These are phyloP conservation scores for Melanocharis versteri DNA, from an alignment of 2,113 vertebrate species.

Conservation along the genomic window DNA sequence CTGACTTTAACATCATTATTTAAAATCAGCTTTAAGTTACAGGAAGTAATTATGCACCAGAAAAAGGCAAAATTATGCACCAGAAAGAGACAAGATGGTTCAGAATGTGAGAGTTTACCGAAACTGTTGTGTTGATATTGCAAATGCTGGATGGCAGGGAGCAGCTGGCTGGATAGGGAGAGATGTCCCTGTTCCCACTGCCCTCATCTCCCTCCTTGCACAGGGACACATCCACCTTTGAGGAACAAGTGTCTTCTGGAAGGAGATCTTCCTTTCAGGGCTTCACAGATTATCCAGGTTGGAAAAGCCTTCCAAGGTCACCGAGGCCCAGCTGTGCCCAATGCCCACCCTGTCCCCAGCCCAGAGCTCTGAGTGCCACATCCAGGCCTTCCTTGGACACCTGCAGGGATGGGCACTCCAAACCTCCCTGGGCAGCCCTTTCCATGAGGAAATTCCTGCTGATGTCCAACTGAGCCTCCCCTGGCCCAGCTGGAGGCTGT, in stretches of 20 bases:
- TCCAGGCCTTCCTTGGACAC: background rate
- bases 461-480: background rate
- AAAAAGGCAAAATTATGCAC: background rate
- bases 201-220: background rate
- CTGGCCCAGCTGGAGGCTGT: background rate
- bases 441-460: background rate
- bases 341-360: background rate
- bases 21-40: background rate
- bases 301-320: background rate
- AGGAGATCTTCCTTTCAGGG: background rate
- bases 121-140: background rate
- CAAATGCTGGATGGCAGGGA: background rate
- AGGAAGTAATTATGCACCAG: background rate
- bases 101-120: background rate
- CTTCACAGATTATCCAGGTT: background rate
- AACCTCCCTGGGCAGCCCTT: background rate
- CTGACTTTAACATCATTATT: background rate
- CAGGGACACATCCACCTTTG: background rate
- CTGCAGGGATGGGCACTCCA: background rate
- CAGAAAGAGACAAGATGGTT: background rate
- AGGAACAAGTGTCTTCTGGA: background rate
- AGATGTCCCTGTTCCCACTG: background rate
- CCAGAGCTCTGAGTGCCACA: rapidly evolving
- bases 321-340: rapidly evolving
- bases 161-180: background rate